Base-by-base conservation (phyloP, 2,797 vertebrate genomes). In the Hyperoplus immaculatus region DNA sequence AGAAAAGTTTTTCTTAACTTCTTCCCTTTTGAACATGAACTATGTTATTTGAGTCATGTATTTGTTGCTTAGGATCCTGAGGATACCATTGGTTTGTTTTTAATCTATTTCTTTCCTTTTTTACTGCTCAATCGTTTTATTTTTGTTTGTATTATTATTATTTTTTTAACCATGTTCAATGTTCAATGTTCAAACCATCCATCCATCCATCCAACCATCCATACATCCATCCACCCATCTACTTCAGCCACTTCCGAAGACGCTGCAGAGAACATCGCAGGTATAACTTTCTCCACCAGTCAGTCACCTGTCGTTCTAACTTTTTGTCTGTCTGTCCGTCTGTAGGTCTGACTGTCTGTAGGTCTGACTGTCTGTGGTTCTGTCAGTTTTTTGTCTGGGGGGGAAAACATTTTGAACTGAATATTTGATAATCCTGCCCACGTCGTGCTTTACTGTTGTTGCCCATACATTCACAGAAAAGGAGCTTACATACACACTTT, bases 261-360 rank as follows among this genome's bases (percentile, higher is more conserved):
- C 69, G 91, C 81, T 58, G 66, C 88, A 88, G 89, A 85, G 81
- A 87, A 87, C 86, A 63, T 43, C 39, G 63, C 94, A 95, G 95
- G 95, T 96, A 96, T 89, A 93, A 76, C 70, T 78, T 83, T 83
- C 88, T 89, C 83, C 85, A 87, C 83, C 80, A 78, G 69, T 92
- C 91, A 77, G 69, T 92, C 91, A 77, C 60, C 74, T 85, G 79
- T 90, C 46, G 75, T 75, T 88, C 60, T 88, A 58, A 66, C 69
- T 89, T 36, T 72, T 56, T 80, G 82, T 88, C 5, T 51, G 43
- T 83, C 76, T 73, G 18, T 61, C 77, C 80, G 69, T 79, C 55
- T 54, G 73, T 87, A 55, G 63, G 42, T 69, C 60, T 54, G 69
- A 80, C 58, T 8, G 5, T 72, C 65, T 65, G 58, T 83, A n/a